Base-by-base conservation (phyloP, 2,113 vertebrate genomes). In the Urocolius indicus region DNA sequence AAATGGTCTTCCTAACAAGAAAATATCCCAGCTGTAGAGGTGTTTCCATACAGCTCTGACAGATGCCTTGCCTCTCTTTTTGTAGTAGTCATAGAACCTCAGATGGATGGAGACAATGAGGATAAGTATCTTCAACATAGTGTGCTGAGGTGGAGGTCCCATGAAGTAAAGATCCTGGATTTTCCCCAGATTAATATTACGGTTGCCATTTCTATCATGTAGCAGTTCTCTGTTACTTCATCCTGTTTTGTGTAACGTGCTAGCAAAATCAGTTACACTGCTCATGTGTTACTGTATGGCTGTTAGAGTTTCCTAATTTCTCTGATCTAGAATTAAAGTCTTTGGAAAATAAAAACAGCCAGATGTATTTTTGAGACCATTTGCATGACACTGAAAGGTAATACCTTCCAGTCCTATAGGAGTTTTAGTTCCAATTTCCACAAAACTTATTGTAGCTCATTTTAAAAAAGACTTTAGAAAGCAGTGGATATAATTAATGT, bases 401-500 rank as follows among this genome's bases (percentile, higher is more conserved):
- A 57, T 89, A 69, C 76, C 38, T 95, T 95, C 74, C 63, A 63
- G 72, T 54, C 90, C n/a, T 48, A 27, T n/a, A 55, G 41, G 22
- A 27, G 59, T 96, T 91, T 87, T 75, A 75, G 57, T 73, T 93
- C 76, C 68, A 91, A 84, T 97, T 97, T 96, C 85, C 74, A 95
- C 27, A 74, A 55, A 49, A 75, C 51, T 98, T 96, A 96, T 79
- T 32, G 71, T 96, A 97, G 96, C 96, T 97, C 88, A 97, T 97
- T 97, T 96, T 46, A 96, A 96, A 95, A 92, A 77, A 84, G 73
- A 81, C 41, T 91, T 97, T 95, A 93, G 93, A 98, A 98, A 96
- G 88, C 92, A 94, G 89, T 73, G 41, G 62, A 71, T 96, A 96
- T 98, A 98, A 98, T 97, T 97, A 97, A 96, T 93, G 93, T 97